phyloP scores from a whole-genome alignment of 2,797 vertebrate species.

The Crocidura indochinensis region DNA sequence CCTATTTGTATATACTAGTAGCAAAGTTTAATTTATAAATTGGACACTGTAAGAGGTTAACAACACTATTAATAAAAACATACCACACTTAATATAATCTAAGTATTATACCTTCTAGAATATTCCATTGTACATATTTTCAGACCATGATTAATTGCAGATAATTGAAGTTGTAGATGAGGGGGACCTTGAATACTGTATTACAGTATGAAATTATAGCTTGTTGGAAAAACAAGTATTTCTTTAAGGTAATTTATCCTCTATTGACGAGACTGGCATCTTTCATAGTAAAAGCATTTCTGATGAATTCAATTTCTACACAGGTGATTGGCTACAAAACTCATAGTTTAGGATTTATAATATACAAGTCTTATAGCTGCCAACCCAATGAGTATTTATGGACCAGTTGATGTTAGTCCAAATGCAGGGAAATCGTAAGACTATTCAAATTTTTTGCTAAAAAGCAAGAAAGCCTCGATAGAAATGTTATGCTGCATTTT shows the following conservation, averaged over 20 bases:
- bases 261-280: conserved; percentile 5
- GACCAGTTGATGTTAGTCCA: background rate
- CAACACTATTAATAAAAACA: background rate
- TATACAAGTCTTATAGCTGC: background rate
- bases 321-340: background rate
- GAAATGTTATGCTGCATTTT: conserved; percentile 27
- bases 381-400: background rate
- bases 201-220: conserved; percentile 37
- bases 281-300: conserved; percentile 7
- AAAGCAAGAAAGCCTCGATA: conserved; percentile 35
- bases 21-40: background rate
- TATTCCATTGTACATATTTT: background rate
- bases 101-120: too few relatives aligned
- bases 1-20: background rate
- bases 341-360: conserved; percentile 10
- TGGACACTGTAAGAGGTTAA: background rate
- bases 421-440: conserved; percentile 52
- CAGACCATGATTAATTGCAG: background rate
- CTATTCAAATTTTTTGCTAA: conserved; percentile 3
- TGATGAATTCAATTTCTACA: conserved; percentile 56
- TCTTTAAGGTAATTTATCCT: conserved; percentile 1
- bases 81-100: too few relatives aligned
- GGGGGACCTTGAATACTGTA: background rate
- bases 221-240: conserved; percentile 52
- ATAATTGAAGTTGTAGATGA: background rate